A percentile compares a stretch with the other conserved stretches of the same genome.
phyloP scores from a whole-genome alignment of 1,140 invertebrate species.

The Camponotus pennsylvanicus region DNA sequence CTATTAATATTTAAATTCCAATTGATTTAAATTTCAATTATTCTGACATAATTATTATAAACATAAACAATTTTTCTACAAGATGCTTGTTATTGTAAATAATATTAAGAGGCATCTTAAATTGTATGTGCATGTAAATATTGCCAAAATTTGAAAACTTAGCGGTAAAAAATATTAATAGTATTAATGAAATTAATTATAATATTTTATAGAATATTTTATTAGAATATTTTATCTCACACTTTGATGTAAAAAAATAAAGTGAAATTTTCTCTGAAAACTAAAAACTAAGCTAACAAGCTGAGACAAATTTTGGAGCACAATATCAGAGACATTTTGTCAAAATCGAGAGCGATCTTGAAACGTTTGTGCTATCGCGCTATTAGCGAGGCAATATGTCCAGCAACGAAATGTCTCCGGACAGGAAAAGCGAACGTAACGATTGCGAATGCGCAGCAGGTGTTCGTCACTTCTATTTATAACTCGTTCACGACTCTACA shows the following conservation, averaged over 20 bases:
- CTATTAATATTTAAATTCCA: slow-evolving; percentile 36
- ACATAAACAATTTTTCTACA: not conserved
- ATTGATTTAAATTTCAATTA: not conserved
- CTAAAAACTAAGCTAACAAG: not conserved
- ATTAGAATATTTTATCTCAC: not conserved
- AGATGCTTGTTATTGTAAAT: not conserved
- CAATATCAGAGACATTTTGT: not conserved
- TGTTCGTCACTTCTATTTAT: slow-evolving; percentile 85
- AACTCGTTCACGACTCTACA: slow-evolving; percentile 82
- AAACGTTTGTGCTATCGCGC: not conserved
- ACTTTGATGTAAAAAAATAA: too few relatives aligned
- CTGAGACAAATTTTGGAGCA: not conserved
- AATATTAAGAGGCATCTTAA: not conserved
- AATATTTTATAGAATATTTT: too few relatives aligned
- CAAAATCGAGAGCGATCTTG: not conserved
- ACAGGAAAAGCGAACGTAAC: slow-evolving; percentile 61
- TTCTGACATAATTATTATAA: not conserved
- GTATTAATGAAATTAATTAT: not conserved
- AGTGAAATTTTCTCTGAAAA: not conserved
- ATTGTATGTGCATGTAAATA: too few relatives aligned
- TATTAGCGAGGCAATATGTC: slow-evolving; percentile 1
- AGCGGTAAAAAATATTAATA: not conserved
- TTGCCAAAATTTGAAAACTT: not conserved
- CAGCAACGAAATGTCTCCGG: slow-evolving; percentile 20
- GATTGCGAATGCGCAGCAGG: slow-evolving; percentile 82